Conservation (phyloP, 2,888 invertebrate genomes). For the Lochmaea capreae region DNA sequence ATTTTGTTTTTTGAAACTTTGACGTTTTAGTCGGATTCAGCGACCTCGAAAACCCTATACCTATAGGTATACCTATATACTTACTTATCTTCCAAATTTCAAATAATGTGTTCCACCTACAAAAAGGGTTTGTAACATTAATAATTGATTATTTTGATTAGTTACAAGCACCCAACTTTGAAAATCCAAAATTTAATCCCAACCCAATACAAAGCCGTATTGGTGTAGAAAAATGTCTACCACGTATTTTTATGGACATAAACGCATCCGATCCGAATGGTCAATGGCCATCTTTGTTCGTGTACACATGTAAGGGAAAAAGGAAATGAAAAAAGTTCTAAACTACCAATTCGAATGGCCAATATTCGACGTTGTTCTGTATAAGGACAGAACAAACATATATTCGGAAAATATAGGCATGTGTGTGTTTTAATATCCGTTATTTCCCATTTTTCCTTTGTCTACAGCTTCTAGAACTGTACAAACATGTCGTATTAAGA, state of each 20-base stretch:
- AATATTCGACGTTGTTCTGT: constrained; percentile 23
- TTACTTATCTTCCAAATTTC: too few species aligned
- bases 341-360: constrained; percentile 15
- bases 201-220: too few species aligned
- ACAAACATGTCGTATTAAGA: constrained; percentile 16
- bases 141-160: too few species aligned
- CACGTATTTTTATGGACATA: neutral
- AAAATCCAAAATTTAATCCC: too few species aligned
- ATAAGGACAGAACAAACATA: constrained; percentile 29
- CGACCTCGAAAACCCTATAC: too few species aligned
- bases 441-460: constrained; percentile 21
- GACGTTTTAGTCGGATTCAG: too few species aligned
- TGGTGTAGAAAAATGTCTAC: neutral
- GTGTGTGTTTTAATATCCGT: constrained; percentile 26
- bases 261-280: neutral
- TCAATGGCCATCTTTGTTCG: constrained; percentile 6
- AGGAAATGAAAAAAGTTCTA: constrained; percentile 28
- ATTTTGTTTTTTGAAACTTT: too few species aligned
- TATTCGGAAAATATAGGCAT: constrained; percentile 26
- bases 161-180: too few species aligned
- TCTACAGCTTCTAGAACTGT: constrained; percentile 10
- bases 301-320: constrained; percentile 13
- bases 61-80: too few species aligned
- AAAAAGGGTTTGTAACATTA: too few species aligned
- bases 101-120: too few species aligned